phyloP scores from a whole-genome alignment of 2,888 invertebrate genomes.

The Hypena proboscidalis region DNA sequence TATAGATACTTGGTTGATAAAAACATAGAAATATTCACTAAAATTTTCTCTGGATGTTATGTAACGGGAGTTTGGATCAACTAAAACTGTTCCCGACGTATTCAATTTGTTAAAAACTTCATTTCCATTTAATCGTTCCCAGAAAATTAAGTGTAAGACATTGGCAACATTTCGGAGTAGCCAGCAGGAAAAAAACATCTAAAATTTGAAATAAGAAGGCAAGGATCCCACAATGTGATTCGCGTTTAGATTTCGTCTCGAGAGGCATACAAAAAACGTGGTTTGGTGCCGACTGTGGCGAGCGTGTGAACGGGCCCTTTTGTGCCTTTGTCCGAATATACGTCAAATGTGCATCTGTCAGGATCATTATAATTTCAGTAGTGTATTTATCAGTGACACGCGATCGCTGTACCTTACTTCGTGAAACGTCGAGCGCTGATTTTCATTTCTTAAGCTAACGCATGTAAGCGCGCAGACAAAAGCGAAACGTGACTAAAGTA shows the following conservation, averaged over 20 bases:
- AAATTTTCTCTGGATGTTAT: not conserved
- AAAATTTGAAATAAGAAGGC: constrained; percentile 47
- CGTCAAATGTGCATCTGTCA: constrained; percentile 74
- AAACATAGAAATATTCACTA: too few relatives aligned
- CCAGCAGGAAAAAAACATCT: constrained; percentile 31
- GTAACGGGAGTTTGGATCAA: not conserved
- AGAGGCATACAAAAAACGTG: constrained; percentile 66
- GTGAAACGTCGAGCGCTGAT: constrained; percentile 12
- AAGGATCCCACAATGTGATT: constrained; percentile 71
- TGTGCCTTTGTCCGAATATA: constrained; percentile 59
- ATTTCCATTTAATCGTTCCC: constrained; percentile 37
- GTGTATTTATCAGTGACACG: constrained; percentile 45
- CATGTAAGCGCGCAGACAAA: constrained; percentile 15
- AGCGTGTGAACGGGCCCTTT: constrained; percentile 73
- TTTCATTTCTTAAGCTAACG: constrained; percentile 16
- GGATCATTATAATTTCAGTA: constrained; percentile 64
- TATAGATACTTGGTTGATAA: too few relatives aligned
- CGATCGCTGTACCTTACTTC: constrained; percentile 23
- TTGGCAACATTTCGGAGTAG: constrained; percentile 40
- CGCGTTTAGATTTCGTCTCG: constrained; percentile 72
- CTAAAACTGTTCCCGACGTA: constrained; percentile 22
- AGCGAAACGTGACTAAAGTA: constrained; percentile 9
- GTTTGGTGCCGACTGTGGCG: constrained; percentile 70
- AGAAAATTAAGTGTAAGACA: constrained; percentile 40
- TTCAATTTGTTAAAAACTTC: constrained; percentile 24